A percentile compares a stretch with the other conserved stretches of the same genome.
These are phyloP conservation scores for Pangasianodon hypophthalmus DNA, from an alignment of 2,113 vertebrate genomes.

Conservation along the genomic window DNA sequence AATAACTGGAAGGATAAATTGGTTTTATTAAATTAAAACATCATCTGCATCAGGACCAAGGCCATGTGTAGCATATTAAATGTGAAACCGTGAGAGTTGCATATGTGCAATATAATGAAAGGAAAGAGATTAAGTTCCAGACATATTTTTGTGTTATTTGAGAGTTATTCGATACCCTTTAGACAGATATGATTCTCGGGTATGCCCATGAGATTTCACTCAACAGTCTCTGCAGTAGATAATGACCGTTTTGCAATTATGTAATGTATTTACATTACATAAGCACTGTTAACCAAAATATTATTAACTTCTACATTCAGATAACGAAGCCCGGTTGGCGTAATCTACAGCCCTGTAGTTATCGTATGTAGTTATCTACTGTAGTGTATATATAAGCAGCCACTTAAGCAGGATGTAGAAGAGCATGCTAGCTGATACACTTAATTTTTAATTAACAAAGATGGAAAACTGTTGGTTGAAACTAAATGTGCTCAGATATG, in stretches of 20 bases:
- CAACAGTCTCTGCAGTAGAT: background rate
- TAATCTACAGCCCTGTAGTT: background rate
- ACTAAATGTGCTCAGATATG: background rate
- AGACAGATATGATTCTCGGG: background rate
- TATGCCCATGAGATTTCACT: background rate
- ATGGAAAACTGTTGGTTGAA: background rate
- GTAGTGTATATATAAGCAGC: background rate
- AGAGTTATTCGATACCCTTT: background rate
- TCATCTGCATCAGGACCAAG: background rate
- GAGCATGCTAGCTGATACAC: no score
- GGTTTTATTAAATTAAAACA: slow-evolving; percentile 10
- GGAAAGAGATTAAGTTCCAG: background rate
- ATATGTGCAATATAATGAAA: background rate
- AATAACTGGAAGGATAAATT: slow-evolving; percentile 23
- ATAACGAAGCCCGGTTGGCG: background rate
- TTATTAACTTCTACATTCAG: background rate
- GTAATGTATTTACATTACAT: background rate
- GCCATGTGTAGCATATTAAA: background rate
- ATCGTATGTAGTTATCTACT: background rate
- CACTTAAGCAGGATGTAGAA: background rate
- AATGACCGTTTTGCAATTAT: background rate
- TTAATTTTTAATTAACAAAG: background rate
- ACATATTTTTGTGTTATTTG: slow-evolving; percentile 4
- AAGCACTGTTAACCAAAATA: background rate
- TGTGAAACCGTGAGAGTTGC: background rate